These are phyloP conservation scores for Brachypteracias leptosomus DNA, from an alignment of 2,113 vertebrate genomes.

Conservation along the genomic window DNA sequence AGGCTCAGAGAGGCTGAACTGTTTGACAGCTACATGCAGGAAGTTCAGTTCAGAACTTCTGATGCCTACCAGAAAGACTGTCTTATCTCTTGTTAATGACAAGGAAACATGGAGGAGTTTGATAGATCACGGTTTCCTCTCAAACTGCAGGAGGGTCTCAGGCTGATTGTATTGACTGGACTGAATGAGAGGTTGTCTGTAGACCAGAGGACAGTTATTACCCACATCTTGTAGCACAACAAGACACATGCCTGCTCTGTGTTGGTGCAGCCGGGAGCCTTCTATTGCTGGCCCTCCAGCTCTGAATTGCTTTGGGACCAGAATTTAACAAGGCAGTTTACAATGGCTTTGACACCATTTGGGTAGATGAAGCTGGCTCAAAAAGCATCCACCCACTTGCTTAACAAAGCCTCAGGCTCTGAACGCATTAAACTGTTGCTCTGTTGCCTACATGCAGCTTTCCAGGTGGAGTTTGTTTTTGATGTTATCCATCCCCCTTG, in stretches of 20 bases:
- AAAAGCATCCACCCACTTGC: constrained; percentile 53
- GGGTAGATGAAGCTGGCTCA: constrained; percentile 43
- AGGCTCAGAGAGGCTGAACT: background rate
- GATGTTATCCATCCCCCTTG: constrained; percentile 1
- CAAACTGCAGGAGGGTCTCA: background rate
- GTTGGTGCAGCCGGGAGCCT: background rate
- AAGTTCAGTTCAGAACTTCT: background rate
- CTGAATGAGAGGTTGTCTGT: background rate
- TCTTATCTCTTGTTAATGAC: background rate
- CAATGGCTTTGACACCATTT: constrained; percentile 58
- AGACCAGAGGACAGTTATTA: background rate
- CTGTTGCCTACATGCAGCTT: constrained; percentile 19
- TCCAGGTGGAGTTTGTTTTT: constrained; percentile 54
- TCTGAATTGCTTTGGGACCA: constrained; percentile 12
- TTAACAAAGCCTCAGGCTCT: constrained; percentile 27
- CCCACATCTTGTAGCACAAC: background rate
- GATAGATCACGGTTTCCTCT: background rate
- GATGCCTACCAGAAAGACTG: background rate
- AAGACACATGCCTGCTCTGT: background rate
- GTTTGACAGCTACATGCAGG: background rate
- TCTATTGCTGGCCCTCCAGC: background rate
- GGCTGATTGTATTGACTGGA: background rate
- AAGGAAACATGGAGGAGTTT: background rate
- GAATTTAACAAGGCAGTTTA: constrained; percentile 45
- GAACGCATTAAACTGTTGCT: background rate